Evolutionary conservation across 2,113 vertebrate species (phyloP).

Genomic region (Poeciliopsis retropinna): DNA sequence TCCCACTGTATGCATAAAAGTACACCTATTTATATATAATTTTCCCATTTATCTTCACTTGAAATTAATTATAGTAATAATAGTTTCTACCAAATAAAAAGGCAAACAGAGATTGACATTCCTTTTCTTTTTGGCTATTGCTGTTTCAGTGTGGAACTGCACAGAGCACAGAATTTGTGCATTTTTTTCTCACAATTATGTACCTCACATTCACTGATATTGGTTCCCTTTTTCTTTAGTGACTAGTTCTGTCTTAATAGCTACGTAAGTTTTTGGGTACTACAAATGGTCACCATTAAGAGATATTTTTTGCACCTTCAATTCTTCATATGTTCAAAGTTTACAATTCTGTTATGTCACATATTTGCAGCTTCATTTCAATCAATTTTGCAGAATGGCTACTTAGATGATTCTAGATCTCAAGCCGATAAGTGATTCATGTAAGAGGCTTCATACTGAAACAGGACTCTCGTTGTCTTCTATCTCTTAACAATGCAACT

Average conservation of each 20-base stretch:
- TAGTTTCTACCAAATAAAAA: neutral
- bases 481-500: neutral
- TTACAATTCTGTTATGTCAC: neutral
- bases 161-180: conserved; percentile 8
- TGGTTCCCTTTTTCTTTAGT: conserved; percentile 6
- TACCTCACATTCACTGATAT: conserved; percentile 39
- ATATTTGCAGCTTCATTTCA: neutral
- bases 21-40: conserved; percentile 2
- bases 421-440: neutral
- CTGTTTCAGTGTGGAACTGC: conserved; percentile 24
- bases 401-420: neutral
- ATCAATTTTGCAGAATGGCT: neutral
- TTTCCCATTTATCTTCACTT: neutral
- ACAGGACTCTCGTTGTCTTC: neutral
- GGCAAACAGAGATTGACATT: neutral
- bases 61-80: conserved; percentile 1
- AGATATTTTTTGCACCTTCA: neutral
- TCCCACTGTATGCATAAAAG: neutral
- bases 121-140: neutral
- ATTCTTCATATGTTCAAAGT: neutral
- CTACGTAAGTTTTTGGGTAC: neutral
- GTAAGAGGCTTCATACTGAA: neutral
- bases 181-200: conserved; percentile 7
- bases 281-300: neutral
- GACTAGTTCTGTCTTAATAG: neutral